These are phyloP conservation scores for Ecliptopera silaceata DNA, from an alignment of 2,888 invertebrate genomes.

Conservation along the genomic window DNA sequence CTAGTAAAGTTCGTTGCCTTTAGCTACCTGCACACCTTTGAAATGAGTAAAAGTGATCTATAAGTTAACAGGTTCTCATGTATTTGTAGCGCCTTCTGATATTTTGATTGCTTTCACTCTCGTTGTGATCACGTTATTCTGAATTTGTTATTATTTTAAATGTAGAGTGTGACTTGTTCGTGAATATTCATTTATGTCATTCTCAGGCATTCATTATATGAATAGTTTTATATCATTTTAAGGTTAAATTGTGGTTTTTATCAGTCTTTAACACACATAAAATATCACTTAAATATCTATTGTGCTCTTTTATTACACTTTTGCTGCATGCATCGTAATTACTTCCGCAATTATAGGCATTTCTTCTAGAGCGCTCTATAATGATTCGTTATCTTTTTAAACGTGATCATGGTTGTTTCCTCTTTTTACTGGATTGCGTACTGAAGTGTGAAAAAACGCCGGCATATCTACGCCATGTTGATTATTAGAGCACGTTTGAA, in stretches of 20 bases:
- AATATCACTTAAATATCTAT: background rate
- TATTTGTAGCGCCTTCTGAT: slow-evolving; percentile 40
- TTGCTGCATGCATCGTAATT: background rate
- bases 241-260: too few species aligned
- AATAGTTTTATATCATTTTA: background rate
- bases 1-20: slow-evolving; percentile 58
- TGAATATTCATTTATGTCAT: background rate
- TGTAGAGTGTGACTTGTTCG: background rate
- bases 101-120: slow-evolving; percentile 65
- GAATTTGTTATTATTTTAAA: slow-evolving; percentile 18
- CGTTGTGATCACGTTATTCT: slow-evolving; percentile 35
- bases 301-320: background rate
- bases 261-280: background rate
- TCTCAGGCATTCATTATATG: background rate
- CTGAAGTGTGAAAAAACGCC: slow-evolving; percentile 47
- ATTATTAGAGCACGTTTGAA: slow-evolving; percentile 74
- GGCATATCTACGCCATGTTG: slow-evolving; percentile 62
- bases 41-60: slow-evolving; percentile 55
- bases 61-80: slow-evolving; percentile 59
- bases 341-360: slow-evolving; percentile 28
- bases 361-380: slow-evolving; percentile 26
- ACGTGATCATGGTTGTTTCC: slow-evolving; percentile 35
- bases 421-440: slow-evolving; percentile 40
- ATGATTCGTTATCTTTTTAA: slow-evolving; percentile 38
- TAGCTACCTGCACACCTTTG: slow-evolving; percentile 47